Base-by-base conservation (phyloP, 2,888 invertebrate species). In the Tetanocera ferruginea region DNA sequence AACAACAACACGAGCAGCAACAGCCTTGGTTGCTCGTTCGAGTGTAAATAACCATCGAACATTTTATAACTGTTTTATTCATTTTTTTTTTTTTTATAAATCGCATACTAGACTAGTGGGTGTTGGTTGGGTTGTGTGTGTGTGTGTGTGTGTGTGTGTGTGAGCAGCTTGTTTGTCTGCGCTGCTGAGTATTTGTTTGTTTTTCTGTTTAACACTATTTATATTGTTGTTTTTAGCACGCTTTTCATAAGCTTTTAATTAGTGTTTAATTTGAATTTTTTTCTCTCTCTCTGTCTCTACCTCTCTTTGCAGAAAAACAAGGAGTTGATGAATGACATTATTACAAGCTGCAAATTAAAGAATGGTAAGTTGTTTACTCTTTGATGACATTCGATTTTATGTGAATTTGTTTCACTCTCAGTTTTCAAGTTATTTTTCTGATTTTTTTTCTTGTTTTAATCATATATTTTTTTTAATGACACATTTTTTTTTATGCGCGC, bases 311-410 rank as follows among this genome's bases (percentile, higher is more conserved):
- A 94, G 94, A 93, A 94, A 91, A 94, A 94, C 89, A 94, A 94
- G 88, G 94, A 94, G 88, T 90, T 94, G 85, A 94, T 95, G 94
- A 94, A 93, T 89, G 94, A 94, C 85, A 91, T 94, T 83, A 91
- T 94, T 72, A 91, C 92, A 80, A 93, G 91, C 87, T 92, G 92
- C 87, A 93, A 93, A 89, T 88, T 93, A 80, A 93, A 93, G 90
- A 93, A 93, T 90, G 93, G 93, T 93, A 88, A 92, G 93, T 70
- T 49, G 19, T 67, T 31, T 1, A 17, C 9, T 11, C 28, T 17
- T 64, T 31, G 8, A 31, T 28, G n/a, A 55, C 19, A 19, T 31
- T 62, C 9, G 25, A 17, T 62, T 62, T 25, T 14, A 3, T 55
- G 55, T 55, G 23, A 23, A 19, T 19, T 55, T 55, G 8, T 55